Evolutionary conservation across 2,888 invertebrate genomes (phyloP).

Genomic region (Dendrolimus pini): DNA sequence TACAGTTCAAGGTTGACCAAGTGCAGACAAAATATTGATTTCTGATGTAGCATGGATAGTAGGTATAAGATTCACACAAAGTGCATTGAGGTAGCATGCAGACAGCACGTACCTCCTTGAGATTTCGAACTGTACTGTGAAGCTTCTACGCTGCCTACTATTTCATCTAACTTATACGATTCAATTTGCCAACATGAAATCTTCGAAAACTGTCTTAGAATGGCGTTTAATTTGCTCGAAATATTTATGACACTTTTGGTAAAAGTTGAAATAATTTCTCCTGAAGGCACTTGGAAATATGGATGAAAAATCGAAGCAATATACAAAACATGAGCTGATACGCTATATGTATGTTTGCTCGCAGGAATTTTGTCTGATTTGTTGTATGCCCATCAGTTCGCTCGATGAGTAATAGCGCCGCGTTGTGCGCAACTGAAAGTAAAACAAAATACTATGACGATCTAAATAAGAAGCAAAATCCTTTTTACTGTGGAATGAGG

Average conservation of each 20-base stretch:
- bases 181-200: background rate
- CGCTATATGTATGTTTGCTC: slow-evolving; percentile 91
- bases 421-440: slow-evolving; percentile 85
- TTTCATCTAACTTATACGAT: no score
- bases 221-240: slow-evolving; percentile 9
- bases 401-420: slow-evolving; percentile 87
- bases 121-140: background rate
- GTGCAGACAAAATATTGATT: slow-evolving; percentile 3
- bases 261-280: slow-evolving; percentile 26
- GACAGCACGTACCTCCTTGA: slow-evolving; percentile 35
- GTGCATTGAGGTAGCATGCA: slow-evolving; percentile 28
- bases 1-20: background rate
- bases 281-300: slow-evolving; percentile 58
- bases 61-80: slow-evolving; percentile 9
- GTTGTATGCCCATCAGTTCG: slow-evolving; percentile 83
- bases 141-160: background rate
- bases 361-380: slow-evolving; percentile 87
- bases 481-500: background rate
- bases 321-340: slow-evolving; percentile 24
- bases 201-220: background rate
- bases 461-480: slow-evolving; percentile 27
- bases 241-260: slow-evolving; percentile 25
- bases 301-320: slow-evolving; percentile 27
- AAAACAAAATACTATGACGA: slow-evolving; percentile 44
- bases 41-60: background rate